A percentile compares a stretch with the other conserved stretches of the same genome.
Conservation (phyloP, 2,113 vertebrate species). For the Setophaga kirtlandii region DNA sequence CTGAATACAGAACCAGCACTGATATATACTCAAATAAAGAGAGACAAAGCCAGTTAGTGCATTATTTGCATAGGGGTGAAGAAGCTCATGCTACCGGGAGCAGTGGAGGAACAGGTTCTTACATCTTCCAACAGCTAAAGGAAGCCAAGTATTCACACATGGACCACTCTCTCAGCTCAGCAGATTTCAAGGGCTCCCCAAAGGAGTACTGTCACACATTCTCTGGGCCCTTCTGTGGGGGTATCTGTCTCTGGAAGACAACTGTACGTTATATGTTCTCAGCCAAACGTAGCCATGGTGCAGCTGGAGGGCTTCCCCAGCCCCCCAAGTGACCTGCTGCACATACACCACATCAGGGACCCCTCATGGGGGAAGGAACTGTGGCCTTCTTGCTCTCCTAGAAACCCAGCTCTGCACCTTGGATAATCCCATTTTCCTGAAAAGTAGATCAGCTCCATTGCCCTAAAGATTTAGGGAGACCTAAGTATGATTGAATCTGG, state of each 20-base stretch:
- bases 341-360: too few species aligned
- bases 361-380: background rate
- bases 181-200: background rate
- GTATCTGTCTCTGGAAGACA: background rate
- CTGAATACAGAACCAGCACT: background rate
- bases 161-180: background rate
- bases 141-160: background rate
- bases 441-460: background rate
- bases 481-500: background rate
- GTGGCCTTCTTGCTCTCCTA: background rate
- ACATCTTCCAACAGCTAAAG: background rate
- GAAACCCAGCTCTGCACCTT: background rate
- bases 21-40: background rate
- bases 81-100: background rate
- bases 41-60: background rate
- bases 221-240: background rate
- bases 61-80: background rate
- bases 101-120: background rate
- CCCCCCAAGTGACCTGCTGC: too few species aligned
- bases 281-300: background rate
- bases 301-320: background rate
- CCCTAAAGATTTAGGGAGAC: background rate
- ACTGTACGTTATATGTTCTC: accelerated
- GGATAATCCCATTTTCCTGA: background rate
- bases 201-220: background rate